Conservation (phyloP, 2,888 invertebrate genomes). For the Taphrorychus bicolor region DNA sequence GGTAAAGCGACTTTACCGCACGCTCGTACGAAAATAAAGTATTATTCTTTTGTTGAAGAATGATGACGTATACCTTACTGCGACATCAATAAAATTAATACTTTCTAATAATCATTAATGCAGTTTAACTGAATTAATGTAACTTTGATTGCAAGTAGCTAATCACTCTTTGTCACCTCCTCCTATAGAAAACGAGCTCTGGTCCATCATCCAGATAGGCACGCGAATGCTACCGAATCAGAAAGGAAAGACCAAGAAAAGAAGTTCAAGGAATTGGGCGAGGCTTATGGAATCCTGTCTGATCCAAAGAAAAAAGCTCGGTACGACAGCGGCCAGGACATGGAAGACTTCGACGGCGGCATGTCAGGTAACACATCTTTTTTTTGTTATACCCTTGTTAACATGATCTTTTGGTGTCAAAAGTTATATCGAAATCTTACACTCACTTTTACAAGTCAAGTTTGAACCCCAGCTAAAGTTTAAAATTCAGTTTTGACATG, state of each 20-base stretch:
- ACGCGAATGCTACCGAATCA: constrained; percentile 83
- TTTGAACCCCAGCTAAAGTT: too few relatives aligned
- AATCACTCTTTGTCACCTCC: too few relatives aligned
- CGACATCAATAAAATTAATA: too few relatives aligned
- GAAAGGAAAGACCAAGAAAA: constrained; percentile 92
- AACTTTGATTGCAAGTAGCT: too few relatives aligned
- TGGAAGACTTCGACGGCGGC: constrained; percentile 75
- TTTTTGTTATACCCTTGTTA: neutral
- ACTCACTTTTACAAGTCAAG: too few relatives aligned
- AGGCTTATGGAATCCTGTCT: constrained; percentile 91
- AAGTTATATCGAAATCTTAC: too few relatives aligned
- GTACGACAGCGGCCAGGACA: constrained; percentile 90
- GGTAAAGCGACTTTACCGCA: too few relatives aligned
- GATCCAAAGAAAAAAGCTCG: constrained; percentile 89
- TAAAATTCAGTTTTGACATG: too few relatives aligned
- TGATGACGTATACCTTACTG: too few relatives aligned
- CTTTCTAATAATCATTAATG: too few relatives aligned
- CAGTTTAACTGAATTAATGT: neutral
- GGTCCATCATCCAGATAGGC: constrained; percentile 93
- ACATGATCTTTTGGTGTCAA: neutral
- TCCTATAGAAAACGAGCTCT: constrained; percentile 80
- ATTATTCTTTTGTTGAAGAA: too few relatives aligned
- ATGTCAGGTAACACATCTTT: constrained; percentile 58
- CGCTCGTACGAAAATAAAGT: too few relatives aligned
- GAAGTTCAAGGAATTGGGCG: constrained; percentile 95